Conservation (phyloP, 2,113 vertebrate genomes). For the Microtus montanus region DNA sequence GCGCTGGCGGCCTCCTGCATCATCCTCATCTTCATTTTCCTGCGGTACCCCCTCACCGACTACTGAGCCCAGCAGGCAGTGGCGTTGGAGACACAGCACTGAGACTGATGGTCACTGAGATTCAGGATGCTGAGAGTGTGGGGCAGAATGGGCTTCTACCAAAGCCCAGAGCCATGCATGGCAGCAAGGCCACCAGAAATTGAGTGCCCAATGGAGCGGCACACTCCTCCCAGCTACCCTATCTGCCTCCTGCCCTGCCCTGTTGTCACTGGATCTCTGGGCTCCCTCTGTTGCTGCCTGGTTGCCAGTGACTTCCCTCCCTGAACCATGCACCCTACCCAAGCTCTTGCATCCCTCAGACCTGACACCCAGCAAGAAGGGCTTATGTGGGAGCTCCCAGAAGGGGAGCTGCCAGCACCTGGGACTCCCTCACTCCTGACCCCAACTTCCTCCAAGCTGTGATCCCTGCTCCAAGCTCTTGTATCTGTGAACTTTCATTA, state of each 20-base stretch:
- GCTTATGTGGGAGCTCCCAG: constrained; percentile 40
- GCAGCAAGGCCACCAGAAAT: not conserved
- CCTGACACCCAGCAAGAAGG: constrained; percentile 63
- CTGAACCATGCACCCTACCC: not conserved
- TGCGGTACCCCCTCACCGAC: constrained; percentile 88
- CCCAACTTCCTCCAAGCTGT: not conserved
- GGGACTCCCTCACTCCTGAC: not conserved
- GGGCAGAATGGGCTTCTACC: not conserved
- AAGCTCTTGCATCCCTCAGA: not conserved
- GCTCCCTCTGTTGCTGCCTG: not conserved
- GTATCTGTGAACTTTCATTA: constrained; percentile 65
- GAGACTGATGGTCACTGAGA: not conserved
- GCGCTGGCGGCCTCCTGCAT: constrained; percentile 89
- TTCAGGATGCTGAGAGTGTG: constrained; percentile 4
- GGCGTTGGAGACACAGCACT: not conserved
- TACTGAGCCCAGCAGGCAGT: constrained; percentile 79
- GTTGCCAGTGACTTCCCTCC: constrained; percentile 32
- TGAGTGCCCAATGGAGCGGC: rapidly evolving
- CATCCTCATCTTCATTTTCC: constrained; percentile 88
- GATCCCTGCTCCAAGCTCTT: constrained; percentile 48
- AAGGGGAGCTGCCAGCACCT: constrained; percentile 29
- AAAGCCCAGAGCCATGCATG: not conserved
- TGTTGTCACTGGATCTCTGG: not conserved
- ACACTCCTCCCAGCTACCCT: not conserved
- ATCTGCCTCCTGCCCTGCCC: not conserved